Conservation (phyloP, 2,113 vertebrate species). For the Peromyscus polionotus region DNA sequence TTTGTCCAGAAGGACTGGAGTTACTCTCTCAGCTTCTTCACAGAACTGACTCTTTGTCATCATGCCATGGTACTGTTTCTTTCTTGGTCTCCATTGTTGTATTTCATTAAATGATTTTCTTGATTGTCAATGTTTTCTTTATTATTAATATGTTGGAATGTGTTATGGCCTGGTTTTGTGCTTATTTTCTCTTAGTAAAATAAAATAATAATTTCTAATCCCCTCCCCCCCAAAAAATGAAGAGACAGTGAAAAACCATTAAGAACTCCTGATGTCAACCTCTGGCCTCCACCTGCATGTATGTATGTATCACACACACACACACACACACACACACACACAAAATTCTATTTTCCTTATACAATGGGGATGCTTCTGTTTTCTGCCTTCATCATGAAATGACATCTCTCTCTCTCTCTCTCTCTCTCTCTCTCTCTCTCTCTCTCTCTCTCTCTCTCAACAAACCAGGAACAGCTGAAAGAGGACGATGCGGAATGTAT, state of each 20-base stretch:
- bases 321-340: not conserved
- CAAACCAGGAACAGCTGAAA: slow-evolving; percentile 85
- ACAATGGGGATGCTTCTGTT: not conserved
- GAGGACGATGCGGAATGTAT: slow-evolving; percentile 85
- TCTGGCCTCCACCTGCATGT: not conserved
- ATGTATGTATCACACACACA: not conserved
- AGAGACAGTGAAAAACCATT: not conserved
- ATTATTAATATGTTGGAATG: no score
- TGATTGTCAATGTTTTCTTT: no score
- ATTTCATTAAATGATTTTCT: no score
- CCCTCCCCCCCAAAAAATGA: not conserved
- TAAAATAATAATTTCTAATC: no score
- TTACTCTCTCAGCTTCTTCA: no score
- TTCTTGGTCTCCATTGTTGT: no score
- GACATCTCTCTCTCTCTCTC: not conserved
- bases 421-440: not conserved
- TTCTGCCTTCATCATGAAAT: not conserved
- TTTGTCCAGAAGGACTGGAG: no score
- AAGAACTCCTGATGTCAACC: not conserved
- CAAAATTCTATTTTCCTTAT: not conserved
- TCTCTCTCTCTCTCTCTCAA: slow-evolving; percentile 10
- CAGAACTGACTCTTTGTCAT: no score
- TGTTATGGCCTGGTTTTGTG: no score
- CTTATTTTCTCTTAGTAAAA: no score
- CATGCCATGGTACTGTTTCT: no score